phyloP scores from a whole-genome alignment of 2,797 vertebrate genomes.

The Cyclura pinguis region DNA sequence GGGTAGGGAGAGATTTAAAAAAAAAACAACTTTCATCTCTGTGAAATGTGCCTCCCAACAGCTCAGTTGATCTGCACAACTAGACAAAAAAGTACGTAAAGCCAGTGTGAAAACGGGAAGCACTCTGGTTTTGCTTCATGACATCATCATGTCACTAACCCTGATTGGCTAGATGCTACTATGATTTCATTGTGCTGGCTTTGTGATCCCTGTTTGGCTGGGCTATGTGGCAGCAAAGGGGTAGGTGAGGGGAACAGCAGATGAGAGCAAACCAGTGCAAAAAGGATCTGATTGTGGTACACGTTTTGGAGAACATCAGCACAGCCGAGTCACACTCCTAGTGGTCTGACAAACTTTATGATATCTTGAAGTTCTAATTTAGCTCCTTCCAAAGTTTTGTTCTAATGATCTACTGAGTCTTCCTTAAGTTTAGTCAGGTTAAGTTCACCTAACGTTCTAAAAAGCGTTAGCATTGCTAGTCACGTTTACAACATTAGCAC shows the following conservation, averaged over 20 bases:
- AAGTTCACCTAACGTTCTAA: neutral
- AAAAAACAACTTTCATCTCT: neutral
- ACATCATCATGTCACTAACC: neutral
- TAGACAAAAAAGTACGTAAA: neutral
- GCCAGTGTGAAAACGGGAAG: neutral
- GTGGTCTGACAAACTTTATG: neutral
- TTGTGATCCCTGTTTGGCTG: neutral
- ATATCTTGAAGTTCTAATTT: neutral
- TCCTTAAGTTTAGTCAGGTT: neutral
- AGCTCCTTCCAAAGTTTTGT: neutral
- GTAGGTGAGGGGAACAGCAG: neutral
- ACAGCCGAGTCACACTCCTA: neutral
- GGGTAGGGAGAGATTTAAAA: neutral
- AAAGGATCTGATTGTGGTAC: neutral
- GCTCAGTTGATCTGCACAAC: neutral
- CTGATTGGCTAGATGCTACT: neutral
- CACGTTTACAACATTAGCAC: accelerated
- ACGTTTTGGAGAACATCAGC: neutral
- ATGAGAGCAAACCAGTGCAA: neutral
- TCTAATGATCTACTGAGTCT: neutral
- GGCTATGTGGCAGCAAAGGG: no score
- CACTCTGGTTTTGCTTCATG: neutral
- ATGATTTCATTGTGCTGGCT: neutral
- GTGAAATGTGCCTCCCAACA: neutral
- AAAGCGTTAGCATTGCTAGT: neutral